Base-by-base conservation (phyloP, 2,888 invertebrate species). In the Zygaena filipendulae region DNA sequence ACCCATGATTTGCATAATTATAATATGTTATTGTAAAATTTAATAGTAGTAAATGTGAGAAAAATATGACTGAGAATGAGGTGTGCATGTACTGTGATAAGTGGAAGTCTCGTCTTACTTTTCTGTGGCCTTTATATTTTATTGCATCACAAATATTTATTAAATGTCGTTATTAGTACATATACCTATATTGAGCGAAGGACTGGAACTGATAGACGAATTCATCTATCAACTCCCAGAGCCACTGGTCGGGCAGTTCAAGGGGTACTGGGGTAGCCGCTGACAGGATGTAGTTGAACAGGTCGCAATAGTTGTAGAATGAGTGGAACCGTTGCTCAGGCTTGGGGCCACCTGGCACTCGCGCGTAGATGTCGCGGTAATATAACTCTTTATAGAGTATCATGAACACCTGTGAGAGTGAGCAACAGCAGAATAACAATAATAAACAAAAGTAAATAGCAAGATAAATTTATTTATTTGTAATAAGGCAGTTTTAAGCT, bases 221-320 rank as follows among this genome's bases (percentile, higher is more conserved):
- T 63, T 99, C 99, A 74, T 99, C 99, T 44, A 99, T 93, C 27
- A 99, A 87, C 64, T 99, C 99, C 99, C 99, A 99, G 14, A 99
- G 81, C 99, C 99, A 99, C 56, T 97, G 91, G 72, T 99, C 97
- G 7, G 99, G 98, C 33, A 99, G 69, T 59, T 95, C 95, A 27
- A 97, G 71, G 2, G 90, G 86, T 0, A 96, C 92, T 0, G 97
- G 97, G 16, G 88, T 89, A 41, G 91, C 88, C 0, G 94, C 89
- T 47, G 94, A 92, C 36, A 99, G 82, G 45, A 99, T 96, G 54
- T 92, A 91, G 71, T 98, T 97, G 79, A 99, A 98, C 30, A 99
- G 85, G 54, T 95, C 93, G 72, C 98, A 98, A 61, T 99, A 99
- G 72, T 99, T 99, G 74, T 89, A 95, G 69, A 97, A 99, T 0